Evolutionary conservation across 92 coral and sea anemone genomes (phyloP), one percentile per base, ranked within the genome.

Genomic region (Actinostola sp.): DNA sequence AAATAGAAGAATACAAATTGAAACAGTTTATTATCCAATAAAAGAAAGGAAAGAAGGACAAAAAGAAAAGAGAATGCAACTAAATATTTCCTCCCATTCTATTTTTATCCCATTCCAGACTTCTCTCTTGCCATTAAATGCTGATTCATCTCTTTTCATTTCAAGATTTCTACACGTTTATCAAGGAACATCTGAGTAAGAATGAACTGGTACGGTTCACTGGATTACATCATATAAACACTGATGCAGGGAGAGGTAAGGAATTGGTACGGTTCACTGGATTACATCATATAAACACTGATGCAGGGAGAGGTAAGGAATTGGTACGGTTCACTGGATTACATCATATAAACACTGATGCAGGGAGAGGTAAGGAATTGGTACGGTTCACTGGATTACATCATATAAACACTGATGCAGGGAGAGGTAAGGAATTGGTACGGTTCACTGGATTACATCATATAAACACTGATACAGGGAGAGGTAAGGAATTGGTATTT

Each of bases 291-390:
- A 84, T 92, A 44, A 86, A 83, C 51, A 91, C 92, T 0, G 97
- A 91, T 82, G 87, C 92, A 53, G 99, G 99, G 13, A 70, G 91
- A 91, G 96, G 99, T 91, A 33, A n/a, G n/a, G 99, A 95, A 27
- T 73, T 70, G 38, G 95, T 87, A 25, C 69, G 97, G 56, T 91
- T 95, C 41, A 46, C 46, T 49, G 75, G 80, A 27, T 73, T 95
- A 19, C 86, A 91, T 46, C 89, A 95, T 51, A 84, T 92, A 44
- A 86, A 83, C 51, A 91, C 92, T 0, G 97, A 91, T 82, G 87
- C 92, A 53, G 99, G 99, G 13, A 70, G 91, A 91, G 96, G 99
- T 91, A 33, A n/a, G n/a, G 99, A 95, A 27, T 73, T 70, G 38
- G 95, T 87, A 25, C 69, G 97, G 56, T 91, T 95, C 41, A 46